Base-by-base conservation (phyloP, 2,888 invertebrate genomes). In the Scrobipalpa costella region DNA sequence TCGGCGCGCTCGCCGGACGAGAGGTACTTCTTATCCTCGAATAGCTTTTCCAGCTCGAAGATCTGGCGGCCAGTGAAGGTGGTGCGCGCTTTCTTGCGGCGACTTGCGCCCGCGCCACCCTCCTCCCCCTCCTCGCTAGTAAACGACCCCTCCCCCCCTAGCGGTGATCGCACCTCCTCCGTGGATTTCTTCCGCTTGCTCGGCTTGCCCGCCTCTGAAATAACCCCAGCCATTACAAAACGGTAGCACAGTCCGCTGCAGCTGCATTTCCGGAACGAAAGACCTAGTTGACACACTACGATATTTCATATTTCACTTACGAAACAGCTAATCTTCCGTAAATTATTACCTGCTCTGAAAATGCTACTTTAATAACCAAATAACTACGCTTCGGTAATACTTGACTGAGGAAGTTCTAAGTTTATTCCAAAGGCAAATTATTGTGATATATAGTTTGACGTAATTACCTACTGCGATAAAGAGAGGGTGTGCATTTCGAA, bases 51-150 rank as follows among this genome's bases (percentile, higher is more conserved):
- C 85, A 99, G 92, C 90, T 98, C 98, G 90, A 98, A 98, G 84
- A 98, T 98, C 92, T 98, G 98, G 61, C 98, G 89, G 1, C 98
- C 98, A 0, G 98, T 98, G 92, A 98, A 98, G 21, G 98, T 98
- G 27, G 98, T 98, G 67, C 98, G 90, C 0, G 98, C 98, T 82
- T 98, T 98, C 88, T 96, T 96, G 69, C 92, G 87, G 66, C 92
- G 88, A 69, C 93, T 94, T 7, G 90, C 90, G 70, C 93, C 94
- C 7, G 90, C 90, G 67, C 93, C 93, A 13, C 92, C 80, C 65
- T 93, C 94, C 70, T 93, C 93, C 0, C 89, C 90, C 61, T 90
- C 90, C 63, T 90, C 90, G 63, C 89, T 89, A 62, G 89, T 90
- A 63, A 89, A 74, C 3, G 90, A 90, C 0, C 87, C 90, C 65